Evolutionary conservation across 2,888 invertebrate genomes (phyloP).

Genomic region (Epinotia brunnichana): DNA sequence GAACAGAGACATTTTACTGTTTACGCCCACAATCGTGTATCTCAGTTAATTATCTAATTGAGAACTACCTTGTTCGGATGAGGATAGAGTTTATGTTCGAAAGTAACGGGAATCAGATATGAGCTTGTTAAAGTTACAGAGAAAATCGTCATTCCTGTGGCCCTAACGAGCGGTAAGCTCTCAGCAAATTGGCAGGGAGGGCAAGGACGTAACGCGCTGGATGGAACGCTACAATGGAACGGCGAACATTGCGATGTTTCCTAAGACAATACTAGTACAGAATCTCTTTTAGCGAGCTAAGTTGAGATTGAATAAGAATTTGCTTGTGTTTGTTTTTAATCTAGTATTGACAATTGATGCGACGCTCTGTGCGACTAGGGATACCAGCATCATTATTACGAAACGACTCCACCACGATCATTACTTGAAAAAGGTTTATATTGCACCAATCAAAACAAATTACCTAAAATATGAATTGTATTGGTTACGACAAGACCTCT

Average conservation of each 20-base stretch:
- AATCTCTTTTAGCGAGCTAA: conserved; percentile 18
- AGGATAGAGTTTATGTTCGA: conserved; percentile 4
- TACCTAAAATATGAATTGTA: no score
- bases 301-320: not conserved
- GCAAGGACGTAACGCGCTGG: conserved; percentile 34
- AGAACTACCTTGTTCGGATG: not conserved
- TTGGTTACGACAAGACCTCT: no score
- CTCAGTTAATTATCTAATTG: conserved; percentile 3
- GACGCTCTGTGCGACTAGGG: not conserved
- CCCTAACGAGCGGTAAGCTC: conserved; percentile 44
- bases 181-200: conserved; percentile 43
- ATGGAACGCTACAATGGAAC: conserved; percentile 26
- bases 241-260: conserved; percentile 37
- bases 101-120: conserved; percentile 2
- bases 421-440: no score
- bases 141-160: conserved; percentile 39
- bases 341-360: no score
- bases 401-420: not conserved
- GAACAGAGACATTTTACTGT: conserved; percentile 22
- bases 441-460: no score
- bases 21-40: conserved; percentile 11
- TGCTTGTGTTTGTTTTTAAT: conserved; percentile 4
- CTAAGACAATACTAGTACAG: conserved; percentile 29
- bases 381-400: not conserved
- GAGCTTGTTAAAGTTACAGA: conserved; percentile 17